Conservation (phyloP, 2,888 invertebrate genomes). For the Chaitophorus viminalis region DNA sequence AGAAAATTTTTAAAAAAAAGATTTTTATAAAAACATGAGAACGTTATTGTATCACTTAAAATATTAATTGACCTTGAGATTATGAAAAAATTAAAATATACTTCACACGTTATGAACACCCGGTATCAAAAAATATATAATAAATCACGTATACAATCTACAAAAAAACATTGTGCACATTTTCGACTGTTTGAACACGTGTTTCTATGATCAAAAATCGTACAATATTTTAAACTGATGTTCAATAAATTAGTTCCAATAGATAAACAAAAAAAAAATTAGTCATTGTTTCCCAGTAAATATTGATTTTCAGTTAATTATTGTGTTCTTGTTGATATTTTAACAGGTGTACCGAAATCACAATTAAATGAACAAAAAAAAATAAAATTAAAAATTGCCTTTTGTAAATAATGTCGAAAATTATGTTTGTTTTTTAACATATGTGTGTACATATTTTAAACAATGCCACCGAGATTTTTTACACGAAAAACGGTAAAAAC, state of each 20-base stretch:
- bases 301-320: background rate
- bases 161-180: background rate
- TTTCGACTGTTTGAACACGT: background rate
- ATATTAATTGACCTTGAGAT: too few species aligned
- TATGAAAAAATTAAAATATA: background rate
- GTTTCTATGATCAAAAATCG: background rate
- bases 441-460: background rate
- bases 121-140: background rate
- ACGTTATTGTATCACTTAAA: too few species aligned
- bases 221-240: background rate
- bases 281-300: background rate
- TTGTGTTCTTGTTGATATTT: constrained; percentile 4
- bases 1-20: too few species aligned
- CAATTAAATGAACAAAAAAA: background rate
- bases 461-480: background rate
- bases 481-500: background rate
- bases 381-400: background rate
- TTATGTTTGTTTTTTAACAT: background rate
- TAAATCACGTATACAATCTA: background rate
- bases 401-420: background rate
- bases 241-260: background rate
- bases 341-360: background rate
- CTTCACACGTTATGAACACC: background rate
- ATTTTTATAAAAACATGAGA: too few species aligned
- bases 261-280: background rate